phyloP scores from a whole-genome alignment of 1,140 invertebrate species.

The Eumaeus atala region DNA sequence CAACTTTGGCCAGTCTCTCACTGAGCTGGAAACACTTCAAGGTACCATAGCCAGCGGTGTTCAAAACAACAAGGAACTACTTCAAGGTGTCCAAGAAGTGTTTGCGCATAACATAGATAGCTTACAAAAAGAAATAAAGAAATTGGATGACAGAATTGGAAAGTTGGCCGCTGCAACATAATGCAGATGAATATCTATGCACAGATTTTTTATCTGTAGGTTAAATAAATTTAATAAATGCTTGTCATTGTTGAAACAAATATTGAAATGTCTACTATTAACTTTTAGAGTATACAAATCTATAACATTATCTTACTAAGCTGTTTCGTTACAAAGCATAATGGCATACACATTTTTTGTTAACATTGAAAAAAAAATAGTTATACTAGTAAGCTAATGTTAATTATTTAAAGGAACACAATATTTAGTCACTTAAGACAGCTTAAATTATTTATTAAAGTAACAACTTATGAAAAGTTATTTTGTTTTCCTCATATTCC shows the following conservation, averaged over 20 bases:
- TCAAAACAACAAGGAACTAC: slow-evolving; percentile 83
- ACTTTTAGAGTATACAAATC: too few relatives aligned
- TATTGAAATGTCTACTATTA: too few relatives aligned
- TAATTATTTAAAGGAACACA: neutral
- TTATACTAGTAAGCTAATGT: too few relatives aligned
- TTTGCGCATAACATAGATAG: slow-evolving; percentile 84
- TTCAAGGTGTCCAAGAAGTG: slow-evolving; percentile 87
- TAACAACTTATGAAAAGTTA: too few relatives aligned
- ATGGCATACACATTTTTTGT: too few relatives aligned
- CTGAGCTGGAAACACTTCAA: slow-evolving; percentile 88
- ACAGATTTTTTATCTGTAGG: too few relatives aligned
- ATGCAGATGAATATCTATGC: neutral
- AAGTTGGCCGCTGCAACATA: slow-evolving; percentile 49
- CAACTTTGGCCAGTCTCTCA: slow-evolving; percentile 88
- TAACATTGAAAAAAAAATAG: too few relatives aligned
- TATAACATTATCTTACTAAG: too few relatives aligned
- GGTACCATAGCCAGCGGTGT: slow-evolving; percentile 82
- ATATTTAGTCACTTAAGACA: slow-evolving; percentile 24
- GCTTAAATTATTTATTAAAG: slow-evolving; percentile 38
- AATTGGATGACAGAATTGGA: slow-evolving; percentile 81
- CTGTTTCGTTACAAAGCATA: too few relatives aligned
- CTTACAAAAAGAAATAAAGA: slow-evolving; percentile 83
- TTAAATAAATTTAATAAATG: too few relatives aligned
- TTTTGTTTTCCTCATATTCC: too few relatives aligned
- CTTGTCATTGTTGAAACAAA: neutral